Percentiles rank a stretch among this genome's conserved stretches.
Evolutionary conservation across 2,797 vertebrate species (phyloP).

Genomic region (Catamblyrhynchus diadema): DNA sequence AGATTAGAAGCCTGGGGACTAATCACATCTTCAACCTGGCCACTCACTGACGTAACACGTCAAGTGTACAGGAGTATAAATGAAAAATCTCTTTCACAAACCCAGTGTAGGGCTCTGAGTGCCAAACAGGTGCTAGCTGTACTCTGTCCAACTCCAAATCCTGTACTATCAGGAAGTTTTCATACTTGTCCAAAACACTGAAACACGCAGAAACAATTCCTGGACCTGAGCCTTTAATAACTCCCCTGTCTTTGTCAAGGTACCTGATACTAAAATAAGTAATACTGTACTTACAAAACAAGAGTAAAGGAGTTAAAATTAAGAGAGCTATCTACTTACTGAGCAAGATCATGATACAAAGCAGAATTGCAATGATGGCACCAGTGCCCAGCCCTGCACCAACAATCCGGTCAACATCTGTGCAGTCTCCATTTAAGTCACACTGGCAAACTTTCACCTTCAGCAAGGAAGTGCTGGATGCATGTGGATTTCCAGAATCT

Average conservation of each 20-base stretch:
- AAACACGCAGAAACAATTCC: not conserved
- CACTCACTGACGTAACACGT: rapidly evolving
- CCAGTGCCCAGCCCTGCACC: conserved; percentile 92
- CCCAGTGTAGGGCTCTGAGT: not conserved
- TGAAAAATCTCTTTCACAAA: not conserved
- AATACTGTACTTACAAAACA: not conserved
- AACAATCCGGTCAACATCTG: conserved; percentile 90
- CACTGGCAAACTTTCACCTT: conserved; percentile 95
- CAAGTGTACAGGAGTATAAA: not conserved
- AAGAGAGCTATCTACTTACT: conserved; percentile 78
- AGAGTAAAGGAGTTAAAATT: not conserved
- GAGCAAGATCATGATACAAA: conserved; percentile 94
- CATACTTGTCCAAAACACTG: not conserved
- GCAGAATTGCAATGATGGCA: conserved; percentile 94
- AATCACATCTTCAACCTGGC: not conserved
- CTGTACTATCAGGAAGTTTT: not conserved
- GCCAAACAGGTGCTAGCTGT: not conserved
- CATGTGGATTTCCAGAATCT: conserved; percentile 93
- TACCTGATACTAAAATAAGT: not conserved
- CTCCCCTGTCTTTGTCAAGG: not conserved
- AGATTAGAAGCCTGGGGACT: not conserved
- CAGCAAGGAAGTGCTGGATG: conserved; percentile 89
- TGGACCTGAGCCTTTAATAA: not conserved
- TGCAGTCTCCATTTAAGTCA: conserved; percentile 93
- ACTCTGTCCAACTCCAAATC: not conserved